Percentiles rank a stretch among this genome's conserved stretches.
phyloP scores from a whole-genome alignment of 2,113 vertebrate genomes.

The Malurus cyaneus region DNA sequence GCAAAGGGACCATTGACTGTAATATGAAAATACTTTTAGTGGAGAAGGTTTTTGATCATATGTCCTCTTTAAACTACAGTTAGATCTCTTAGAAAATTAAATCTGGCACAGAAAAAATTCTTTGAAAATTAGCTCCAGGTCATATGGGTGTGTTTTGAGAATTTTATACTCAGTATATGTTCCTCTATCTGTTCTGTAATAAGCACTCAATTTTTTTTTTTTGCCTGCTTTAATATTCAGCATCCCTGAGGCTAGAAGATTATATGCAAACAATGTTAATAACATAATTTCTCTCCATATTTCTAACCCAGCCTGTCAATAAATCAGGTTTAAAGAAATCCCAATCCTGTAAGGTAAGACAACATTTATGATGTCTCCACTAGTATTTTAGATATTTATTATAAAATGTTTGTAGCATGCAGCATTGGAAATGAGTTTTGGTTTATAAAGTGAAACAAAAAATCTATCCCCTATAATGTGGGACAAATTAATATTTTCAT shows the following conservation, averaged over 20 bases:
- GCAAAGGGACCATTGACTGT: not conserved
- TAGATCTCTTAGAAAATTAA: not conserved
- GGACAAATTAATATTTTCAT: not conserved
- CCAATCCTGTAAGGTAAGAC: not conserved
- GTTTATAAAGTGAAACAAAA: not conserved
- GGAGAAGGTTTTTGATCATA: not conserved
- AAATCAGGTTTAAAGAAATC: constrained; percentile 41
- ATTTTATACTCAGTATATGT: not conserved
- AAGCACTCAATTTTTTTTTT: not conserved
- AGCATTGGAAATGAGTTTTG: not conserved
- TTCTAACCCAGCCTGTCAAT: not conserved
- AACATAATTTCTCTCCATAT: constrained; percentile 2
- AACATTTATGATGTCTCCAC: not conserved
- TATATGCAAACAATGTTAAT: constrained; percentile 30
- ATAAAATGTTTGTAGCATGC: not conserved
- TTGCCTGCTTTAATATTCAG: not conserved
- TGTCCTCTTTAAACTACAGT: not conserved
- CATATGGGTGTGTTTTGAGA: not conserved
- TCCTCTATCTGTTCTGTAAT: not conserved
- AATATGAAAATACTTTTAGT: not conserved
- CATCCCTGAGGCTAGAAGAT: not conserved
- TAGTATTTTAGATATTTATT: constrained; percentile 7
- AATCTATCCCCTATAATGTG: not conserved
- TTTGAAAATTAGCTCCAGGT: not conserved
- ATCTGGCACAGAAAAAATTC: not conserved